Evolutionary conservation across 2,113 vertebrate genomes (phyloP), one percentile per base, ranked within the genome.

Genomic region (Chrysochloris asiatica): DNA sequence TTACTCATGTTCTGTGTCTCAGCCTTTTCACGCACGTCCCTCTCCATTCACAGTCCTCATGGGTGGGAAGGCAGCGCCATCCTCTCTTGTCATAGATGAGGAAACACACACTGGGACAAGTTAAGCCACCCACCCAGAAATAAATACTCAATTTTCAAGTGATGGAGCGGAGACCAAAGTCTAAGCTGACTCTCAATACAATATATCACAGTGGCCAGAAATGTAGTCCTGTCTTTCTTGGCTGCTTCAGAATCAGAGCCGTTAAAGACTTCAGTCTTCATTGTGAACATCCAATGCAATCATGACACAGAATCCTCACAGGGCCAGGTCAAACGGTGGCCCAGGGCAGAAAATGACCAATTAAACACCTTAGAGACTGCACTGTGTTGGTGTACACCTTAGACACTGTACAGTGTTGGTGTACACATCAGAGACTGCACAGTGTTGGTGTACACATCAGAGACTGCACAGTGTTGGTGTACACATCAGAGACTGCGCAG

Each of bases 1-100:
- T 50, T 1, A 4, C 41, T 16, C 0, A 0, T 8, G 12, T 14
- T 59, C 38, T 14, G 6, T 5, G 3, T 50, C 54, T n/a, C 19
- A 30, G 0, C 8, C 11, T 9, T 26, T 22, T 17, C 38, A 21
- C 24, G 2, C 79, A n/a, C 1, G 12, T 2, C n/a, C n/a, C n/a
- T n/a, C n/a, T n/a, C n/a, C n/a, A n/a, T n/a, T n/a, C n/a, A n/a
- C n/a, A 0, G 21, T 26, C 77, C 43, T 21, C 26, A 6, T n/a
- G 0, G 9, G 13, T 3, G 41, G 36, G 13, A 17, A 54, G 22
- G 41, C 54, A 63, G 36, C 6, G 19, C 2, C 28, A 36, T 21
- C 83, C 41, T 56, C 38, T 71, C 38, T 1, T 1, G 30, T 41
- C 50, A 45, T 0, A 72, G 63, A 75, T 1, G 0, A 85, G 76